Base-by-base conservation (phyloP, 2,113 vertebrate genomes). In the Pagrus major region DNA sequence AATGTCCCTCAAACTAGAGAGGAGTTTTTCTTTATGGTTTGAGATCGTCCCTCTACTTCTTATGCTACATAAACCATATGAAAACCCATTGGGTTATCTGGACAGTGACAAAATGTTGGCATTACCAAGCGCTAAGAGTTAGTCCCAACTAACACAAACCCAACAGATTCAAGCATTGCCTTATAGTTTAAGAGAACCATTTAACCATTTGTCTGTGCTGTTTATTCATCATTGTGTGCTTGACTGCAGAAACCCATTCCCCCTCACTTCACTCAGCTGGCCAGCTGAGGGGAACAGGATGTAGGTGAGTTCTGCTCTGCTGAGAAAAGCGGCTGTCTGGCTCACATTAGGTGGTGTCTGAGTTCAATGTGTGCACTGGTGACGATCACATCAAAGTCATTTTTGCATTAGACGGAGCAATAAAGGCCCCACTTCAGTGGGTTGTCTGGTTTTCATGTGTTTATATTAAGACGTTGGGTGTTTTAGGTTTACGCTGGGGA, bases 371-470 rank as follows among this genome's bases (percentile, higher is more conserved):
- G 69, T 25, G 29, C 35, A 25, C 25, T 58, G 44, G 67, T 52
- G 64, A 84, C 6, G 33, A 84, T 85, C 42, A 85, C 89, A 88
- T 93, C 90, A 93, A 91, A 92, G 89, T 71, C 59, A 69, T n/a
- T 39, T 35, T 51, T 71, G 71, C 81, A 76, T 87, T 82, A 71
- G 76, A 68, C 71, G 78, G 29, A 78, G 76, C 63, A 75, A 54
- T 82, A 90, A 90, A 83, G 87, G 88, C 58, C 80, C 83, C 88
- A 89, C 92, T 91, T 89, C 76, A 88, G 58, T 89, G 58, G 85
- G 42, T 37, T 55, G 39, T 81, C 80, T 89, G 84, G 31, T 71
- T 71, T 67, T 60, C 52, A 83, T 81, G 42, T 87, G 80, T 83
- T 91, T 90, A 66, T 81, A 51, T 87, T 71, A 25, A 59, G 29